Conservation (phyloP, 1,140 invertebrate species). For the Druon quercuslanigerum region DNA sequence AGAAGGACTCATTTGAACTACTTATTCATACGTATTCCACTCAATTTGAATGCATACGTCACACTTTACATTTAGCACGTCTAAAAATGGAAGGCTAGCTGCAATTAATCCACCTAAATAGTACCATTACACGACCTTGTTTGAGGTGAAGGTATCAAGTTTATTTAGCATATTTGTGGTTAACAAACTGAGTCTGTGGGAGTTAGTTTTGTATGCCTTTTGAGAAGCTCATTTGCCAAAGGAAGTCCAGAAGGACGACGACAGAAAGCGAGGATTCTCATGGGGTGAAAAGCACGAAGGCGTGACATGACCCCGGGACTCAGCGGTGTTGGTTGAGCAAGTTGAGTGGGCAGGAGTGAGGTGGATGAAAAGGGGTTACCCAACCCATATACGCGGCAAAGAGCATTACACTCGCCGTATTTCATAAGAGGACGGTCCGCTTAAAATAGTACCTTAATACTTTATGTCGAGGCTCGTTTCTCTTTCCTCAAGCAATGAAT, state of each 20-base stretch:
- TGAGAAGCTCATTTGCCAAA: slow-evolving; percentile 11
- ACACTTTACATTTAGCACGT: too few species aligned
- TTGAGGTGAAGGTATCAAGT: too few species aligned
- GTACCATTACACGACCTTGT: too few species aligned
- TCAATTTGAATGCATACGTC: too few species aligned
- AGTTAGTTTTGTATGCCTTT: neutral
- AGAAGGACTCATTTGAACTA: too few species aligned
- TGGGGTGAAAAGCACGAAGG: slow-evolving; percentile 35
- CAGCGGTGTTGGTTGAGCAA: neutral
- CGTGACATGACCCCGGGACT: slow-evolving; percentile 37
- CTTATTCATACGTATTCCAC: too few species aligned
- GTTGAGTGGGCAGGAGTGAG: slow-evolving; percentile 2
- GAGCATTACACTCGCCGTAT: slow-evolving; percentile 45
- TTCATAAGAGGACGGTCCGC: slow-evolving; percentile 41
- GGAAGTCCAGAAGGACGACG: neutral
- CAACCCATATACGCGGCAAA: slow-evolving; percentile 38
- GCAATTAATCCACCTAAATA: too few species aligned
- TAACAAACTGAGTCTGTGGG: too few species aligned
- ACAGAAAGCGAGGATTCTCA: slow-evolving; percentile 27
- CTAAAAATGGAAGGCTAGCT: too few species aligned
- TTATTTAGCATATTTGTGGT: too few species aligned
- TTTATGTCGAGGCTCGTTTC: slow-evolving; percentile 40
- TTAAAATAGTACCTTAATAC: slow-evolving; percentile 51
- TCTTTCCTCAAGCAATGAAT: slow-evolving; percentile 31
- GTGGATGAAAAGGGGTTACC: slow-evolving; percentile 42